Evolutionary conservation across 2,797 vertebrate genomes (phyloP), one percentile per base, ranked within the genome.

Genomic region (Sebastes nivosus): DNA sequence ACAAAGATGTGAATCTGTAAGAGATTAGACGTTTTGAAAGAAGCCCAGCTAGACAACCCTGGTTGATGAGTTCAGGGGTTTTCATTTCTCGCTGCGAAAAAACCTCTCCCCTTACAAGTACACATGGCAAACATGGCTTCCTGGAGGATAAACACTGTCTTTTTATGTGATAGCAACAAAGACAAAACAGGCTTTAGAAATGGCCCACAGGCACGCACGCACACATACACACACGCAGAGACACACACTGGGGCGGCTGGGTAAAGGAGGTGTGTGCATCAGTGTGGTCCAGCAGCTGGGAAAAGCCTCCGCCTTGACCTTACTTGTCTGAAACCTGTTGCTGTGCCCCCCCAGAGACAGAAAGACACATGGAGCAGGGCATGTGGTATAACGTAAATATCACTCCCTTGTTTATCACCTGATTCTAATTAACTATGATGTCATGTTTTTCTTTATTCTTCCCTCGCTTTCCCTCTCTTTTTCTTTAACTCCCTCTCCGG

Each of bases 351-450:
- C 81, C 69, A 18, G 88, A 93, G 93, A 94, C 89, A 81, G 77
- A 89, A 13, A 91, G 87, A 91, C 89, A 91, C 92, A 91, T 88
- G 92, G 89, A 82, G 81, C 67, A 75, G 88, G 92, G 89, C 93
- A 94, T 95, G 87, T 94, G 94, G 92, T 91, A 69, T 94, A 94
- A 94, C 77, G 80, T 95, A 96, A 95, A 95, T 96, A 96, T 89
- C 91, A 90, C 88, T 87, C 86, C 67, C 83, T 89, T 94, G 91
- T 95, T 95, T 94, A 94, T 93, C 94, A 94, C 91, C 95, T 95
- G 96, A 96, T 94, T 95, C 93, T 94, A 93, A 96, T 95, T 95
- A 96, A 94, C 89, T 88, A 92, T 95, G 94, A 95, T 93, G 94
- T 95, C 93, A 95, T 92, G 11, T 93, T 81, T 92, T 93, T 94